Conservation (phyloP, 2,113 vertebrate species). For the Erinaceus europaeus region DNA sequence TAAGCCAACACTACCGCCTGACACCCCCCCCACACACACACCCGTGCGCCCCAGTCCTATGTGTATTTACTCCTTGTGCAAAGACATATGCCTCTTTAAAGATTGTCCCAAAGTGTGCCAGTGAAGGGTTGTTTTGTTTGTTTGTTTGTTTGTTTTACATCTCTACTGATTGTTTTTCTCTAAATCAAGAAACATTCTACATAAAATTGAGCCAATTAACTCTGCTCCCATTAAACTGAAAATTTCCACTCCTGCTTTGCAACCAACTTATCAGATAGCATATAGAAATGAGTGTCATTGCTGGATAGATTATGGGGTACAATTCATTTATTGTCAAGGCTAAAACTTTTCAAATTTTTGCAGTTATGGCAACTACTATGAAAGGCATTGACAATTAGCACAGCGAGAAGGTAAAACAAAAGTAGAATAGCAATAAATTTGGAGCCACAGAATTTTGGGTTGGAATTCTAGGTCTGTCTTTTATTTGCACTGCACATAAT, state of each 20-base stretch:
- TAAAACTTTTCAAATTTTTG: not conserved
- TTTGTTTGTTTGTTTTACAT: too few species aligned
- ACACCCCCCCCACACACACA: too few species aligned
- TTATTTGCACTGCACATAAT: not conserved
- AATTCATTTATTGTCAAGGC: not conserved
- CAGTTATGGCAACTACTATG: not conserved
- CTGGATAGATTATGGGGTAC: not conserved
- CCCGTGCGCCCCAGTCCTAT: too few species aligned
- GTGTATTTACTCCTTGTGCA: not conserved
- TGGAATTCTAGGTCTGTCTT: not conserved
- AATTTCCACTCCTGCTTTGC: not conserved
- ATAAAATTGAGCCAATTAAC: not conserved
- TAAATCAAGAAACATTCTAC: not conserved
- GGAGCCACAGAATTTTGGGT: not conserved
- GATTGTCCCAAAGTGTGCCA: not conserved
- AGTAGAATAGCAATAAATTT: not conserved
- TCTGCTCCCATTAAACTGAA: not conserved
- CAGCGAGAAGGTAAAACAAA: not conserved
- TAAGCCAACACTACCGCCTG: too few species aligned
- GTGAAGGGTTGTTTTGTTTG: too few species aligned
- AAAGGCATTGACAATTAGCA: not conserved
- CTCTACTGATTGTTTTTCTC: too few species aligned
- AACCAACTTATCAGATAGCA: slow-evolving; percentile 23
- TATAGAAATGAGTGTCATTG: slow-evolving; percentile 6
- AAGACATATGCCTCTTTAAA: not conserved